Percentiles rank a stretch among this genome's conserved stretches.
These are phyloP conservation scores for Corythornis leucogaster DNA, from an alignment of 2,797 vertebrate species.

Conservation along the genomic window DNA sequence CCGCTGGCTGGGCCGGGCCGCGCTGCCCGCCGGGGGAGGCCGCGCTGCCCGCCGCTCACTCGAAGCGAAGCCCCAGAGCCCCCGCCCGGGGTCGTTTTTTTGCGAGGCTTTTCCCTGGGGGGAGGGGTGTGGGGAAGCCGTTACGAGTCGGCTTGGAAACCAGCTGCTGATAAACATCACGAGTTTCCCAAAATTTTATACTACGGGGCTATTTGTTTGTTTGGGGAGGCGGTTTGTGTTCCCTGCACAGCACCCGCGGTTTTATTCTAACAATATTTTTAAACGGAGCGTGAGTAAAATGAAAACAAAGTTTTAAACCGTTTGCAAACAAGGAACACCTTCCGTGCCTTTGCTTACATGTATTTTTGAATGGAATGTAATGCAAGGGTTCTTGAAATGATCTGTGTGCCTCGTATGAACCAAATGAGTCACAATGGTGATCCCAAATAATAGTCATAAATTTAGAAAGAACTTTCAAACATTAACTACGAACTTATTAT, in stretches of 20 bases:
- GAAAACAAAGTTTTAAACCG: background rate
- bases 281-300: background rate
- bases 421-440: background rate
- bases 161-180: background rate
- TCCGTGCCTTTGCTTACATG: background rate
- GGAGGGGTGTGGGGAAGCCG: no score
- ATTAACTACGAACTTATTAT: background rate
- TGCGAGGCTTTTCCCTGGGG: no score
- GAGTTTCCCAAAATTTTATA: background rate
- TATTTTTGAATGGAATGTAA: background rate
- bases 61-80: background rate
- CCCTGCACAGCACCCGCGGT: background rate
- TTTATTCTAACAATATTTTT: background rate
- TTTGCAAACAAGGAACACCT: background rate
- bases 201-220: background rate
- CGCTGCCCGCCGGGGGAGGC: no score
- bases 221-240: background rate
- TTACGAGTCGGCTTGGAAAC: accelerated
- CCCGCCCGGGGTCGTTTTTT: background rate
- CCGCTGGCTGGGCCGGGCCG: background rate
- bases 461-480: background rate
- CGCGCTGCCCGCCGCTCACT: background rate
- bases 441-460: background rate
- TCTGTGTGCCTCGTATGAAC: background rate
- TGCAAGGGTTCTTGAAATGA: background rate